Evolutionary conservation across 2,888 invertebrate genomes (phyloP).

Genomic region (Acleris laterana): DNA sequence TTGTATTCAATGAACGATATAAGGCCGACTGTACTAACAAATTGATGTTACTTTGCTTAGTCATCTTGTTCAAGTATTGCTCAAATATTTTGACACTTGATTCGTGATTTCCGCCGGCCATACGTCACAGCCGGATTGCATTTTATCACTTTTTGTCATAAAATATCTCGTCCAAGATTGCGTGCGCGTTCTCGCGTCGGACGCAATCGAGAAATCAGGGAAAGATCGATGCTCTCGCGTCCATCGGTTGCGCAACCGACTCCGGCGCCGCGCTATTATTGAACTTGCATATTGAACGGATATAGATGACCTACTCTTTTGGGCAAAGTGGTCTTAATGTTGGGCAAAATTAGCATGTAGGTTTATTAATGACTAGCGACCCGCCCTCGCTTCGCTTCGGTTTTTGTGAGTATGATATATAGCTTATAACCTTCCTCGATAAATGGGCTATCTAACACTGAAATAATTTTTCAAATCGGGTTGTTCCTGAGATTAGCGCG

Average conservation of each 20-base stretch:
- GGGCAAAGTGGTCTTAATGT: not conserved
- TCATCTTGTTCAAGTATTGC: too few species aligned
- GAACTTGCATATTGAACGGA: constrained; percentile 30
- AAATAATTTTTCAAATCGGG: too few species aligned
- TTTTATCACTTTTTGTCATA: constrained; percentile 25
- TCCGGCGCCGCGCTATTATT: constrained; percentile 12
- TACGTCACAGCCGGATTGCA: constrained; percentile 35
- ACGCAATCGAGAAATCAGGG: constrained; percentile 65
- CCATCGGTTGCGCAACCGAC: constrained; percentile 48
- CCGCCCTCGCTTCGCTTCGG: too few species aligned
- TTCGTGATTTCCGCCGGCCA: constrained; percentile 27
- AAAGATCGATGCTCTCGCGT: constrained; percentile 59
- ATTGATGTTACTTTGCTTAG: too few species aligned
- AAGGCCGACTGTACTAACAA: too few species aligned
- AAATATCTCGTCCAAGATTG: constrained; percentile 25
- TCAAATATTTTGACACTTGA: not conserved
- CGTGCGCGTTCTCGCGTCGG: constrained; percentile 17
- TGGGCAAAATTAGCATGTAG: not conserved
- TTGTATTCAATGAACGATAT: too few species aligned
- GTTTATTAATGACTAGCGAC: not conserved
- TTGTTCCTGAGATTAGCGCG: too few species aligned
- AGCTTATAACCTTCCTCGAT: too few species aligned
- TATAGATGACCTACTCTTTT: constrained; percentile 24
- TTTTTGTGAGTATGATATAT: too few species aligned
- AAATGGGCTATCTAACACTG: too few species aligned